Evolutionary conservation across 2,113 vertebrate species (phyloP).

Genomic region (Platysternon megacephalum): DNA sequence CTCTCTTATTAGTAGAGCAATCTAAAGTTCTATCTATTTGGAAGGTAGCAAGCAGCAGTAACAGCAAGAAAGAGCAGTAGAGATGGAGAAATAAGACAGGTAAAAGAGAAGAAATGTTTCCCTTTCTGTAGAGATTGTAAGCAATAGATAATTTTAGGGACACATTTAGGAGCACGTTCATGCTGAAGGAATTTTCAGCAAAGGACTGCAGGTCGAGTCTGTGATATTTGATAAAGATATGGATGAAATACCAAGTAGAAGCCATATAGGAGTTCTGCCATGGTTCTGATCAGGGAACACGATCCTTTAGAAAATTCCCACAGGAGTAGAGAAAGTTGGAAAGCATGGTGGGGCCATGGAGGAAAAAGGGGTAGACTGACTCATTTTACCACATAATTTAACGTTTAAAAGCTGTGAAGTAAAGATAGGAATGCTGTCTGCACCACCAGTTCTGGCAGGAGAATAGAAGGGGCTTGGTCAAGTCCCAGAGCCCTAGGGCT

Average conservation of each 20-base stretch:
- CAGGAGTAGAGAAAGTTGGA: background rate
- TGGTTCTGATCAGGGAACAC: background rate
- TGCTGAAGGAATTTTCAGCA: background rate
- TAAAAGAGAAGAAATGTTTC: background rate
- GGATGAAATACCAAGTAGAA: background rate
- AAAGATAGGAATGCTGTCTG: background rate
- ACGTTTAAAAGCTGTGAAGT: too few species aligned
- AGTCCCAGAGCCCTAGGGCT: background rate
- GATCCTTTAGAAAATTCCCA: background rate
- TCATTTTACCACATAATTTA: background rate
- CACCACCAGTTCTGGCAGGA: background rate
- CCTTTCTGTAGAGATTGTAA: background rate
- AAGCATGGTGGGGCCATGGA: background rate
- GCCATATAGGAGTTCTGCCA: background rate
- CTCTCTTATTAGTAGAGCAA: background rate
- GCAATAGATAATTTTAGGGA: background rate
- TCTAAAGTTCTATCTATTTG: background rate
- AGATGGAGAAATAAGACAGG: background rate
- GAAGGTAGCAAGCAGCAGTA: background rate
- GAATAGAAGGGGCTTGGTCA: background rate
- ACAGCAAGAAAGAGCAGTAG: background rate
- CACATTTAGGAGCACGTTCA: background rate
- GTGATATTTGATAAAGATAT: background rate
- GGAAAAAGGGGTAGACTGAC: background rate
- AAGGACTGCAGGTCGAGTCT: background rate